phyloP scores from a whole-genome alignment of 2,888 invertebrate genomes.

The Linyphia triangularis region DNA sequence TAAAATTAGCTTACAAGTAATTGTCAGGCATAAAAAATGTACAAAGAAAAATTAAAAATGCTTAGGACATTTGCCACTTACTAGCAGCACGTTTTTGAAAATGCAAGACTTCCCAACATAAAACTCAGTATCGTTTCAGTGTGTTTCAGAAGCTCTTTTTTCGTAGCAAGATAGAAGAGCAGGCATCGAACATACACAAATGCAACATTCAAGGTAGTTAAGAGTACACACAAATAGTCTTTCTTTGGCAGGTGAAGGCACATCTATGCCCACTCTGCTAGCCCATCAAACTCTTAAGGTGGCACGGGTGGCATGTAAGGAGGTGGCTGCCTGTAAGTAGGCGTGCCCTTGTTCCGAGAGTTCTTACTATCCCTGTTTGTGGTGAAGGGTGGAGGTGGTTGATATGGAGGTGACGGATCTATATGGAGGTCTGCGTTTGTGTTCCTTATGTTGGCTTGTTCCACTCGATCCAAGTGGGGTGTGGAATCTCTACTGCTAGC shows the following conservation, averaged over 20 bases:
- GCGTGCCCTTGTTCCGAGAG: conserved; percentile 89
- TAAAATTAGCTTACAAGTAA: conserved; percentile 6
- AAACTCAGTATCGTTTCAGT: conserved; percentile 50
- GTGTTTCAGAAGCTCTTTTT: conserved; percentile 67
- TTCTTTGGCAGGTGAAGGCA: conserved; percentile 75
- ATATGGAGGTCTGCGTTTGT: conserved; percentile 71
- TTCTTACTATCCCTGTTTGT: conserved; percentile 85
- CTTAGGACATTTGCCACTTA: not conserved
- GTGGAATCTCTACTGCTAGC: conserved; percentile 81
- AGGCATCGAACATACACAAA: conserved; percentile 67
- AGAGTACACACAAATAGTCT: conserved; percentile 64
- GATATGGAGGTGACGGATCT: conserved; percentile 84
- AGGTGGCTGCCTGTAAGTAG: conserved; percentile 96
- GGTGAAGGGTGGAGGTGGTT: conserved; percentile 92
- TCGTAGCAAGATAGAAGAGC: conserved; percentile 63
- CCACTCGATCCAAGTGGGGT: conserved; percentile 75
- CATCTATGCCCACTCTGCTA: conserved; percentile 69
- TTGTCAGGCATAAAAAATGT: conserved; percentile 8
- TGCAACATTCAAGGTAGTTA: conserved; percentile 52
- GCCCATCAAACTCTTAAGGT: conserved; percentile 54
- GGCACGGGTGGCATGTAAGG: conserved; percentile 93
- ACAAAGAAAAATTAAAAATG: conserved; percentile 12
- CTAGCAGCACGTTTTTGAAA: not conserved
- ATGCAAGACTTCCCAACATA: conserved; percentile 34
- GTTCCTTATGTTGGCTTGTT: conserved; percentile 68